Evolutionary conservation across 1,140 invertebrate genomes (phyloP), one percentile per base, ranked within the genome.

Genomic region (Scaptodrosophila lebanonensis): DNA sequence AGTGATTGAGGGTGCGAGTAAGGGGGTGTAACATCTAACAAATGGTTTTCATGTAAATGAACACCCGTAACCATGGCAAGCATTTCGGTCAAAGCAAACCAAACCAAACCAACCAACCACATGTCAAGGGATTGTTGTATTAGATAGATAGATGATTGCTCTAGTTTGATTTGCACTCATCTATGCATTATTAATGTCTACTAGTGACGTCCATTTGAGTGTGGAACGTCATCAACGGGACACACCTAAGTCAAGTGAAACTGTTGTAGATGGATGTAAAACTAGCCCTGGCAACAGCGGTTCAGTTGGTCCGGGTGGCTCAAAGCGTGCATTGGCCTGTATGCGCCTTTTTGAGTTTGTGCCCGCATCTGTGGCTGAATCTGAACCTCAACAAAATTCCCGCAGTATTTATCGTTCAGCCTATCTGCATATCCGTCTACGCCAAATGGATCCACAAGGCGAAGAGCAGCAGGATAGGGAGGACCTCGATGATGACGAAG

Each of bases 341-440:
- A 84, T 84, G 82, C 72, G 77, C 69, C 62, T 85, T 16, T 83
- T 84, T 53, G 82, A 85, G n/a, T 84, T 84, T 63, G 58, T 84
- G 57, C 82, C 82, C 30, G 82, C 75, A 42, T 84, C 82, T 11
- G 15, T 70, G 30, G 65, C 51, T 0, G 75, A 76, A 42, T 25
- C 36, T 30, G 38, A 50, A 8, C 42, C 50, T 27, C 65, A 67
- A 5, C 40, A 54, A 2, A 30, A 61, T 15, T 71, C 49, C 11
- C 68, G 77, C 22, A 84, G 60, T 48, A 62, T 84, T 16, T 84
- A 84, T 51, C 67, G 83, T 13, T 84, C 82, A 2, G 62, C 76
- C 13, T 84, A 84, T 29, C 22, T 84, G 58, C 73, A 82, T 12
- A 77, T 84, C 58, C 61, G 83, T 20, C 42, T 84, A 12, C 67